phyloP scores from a whole-genome alignment of 37 sponge, comb jelly and placozoan genomes.

The Lycopodina hypogea region DNA sequence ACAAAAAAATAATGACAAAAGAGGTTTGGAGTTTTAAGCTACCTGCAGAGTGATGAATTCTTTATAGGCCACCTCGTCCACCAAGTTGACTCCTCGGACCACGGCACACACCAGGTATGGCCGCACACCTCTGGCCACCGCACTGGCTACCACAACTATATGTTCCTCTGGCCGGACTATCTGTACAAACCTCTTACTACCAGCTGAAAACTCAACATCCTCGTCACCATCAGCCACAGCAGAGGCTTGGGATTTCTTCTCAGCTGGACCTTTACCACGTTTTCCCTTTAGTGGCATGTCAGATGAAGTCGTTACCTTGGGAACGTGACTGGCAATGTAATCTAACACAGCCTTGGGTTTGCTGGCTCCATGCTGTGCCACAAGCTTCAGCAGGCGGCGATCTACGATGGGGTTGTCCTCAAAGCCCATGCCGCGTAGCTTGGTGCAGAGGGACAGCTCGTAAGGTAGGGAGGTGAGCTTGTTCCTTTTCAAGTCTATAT shows the following conservation, averaged over 20 bases:
- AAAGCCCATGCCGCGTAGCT: conserved; percentile 54
- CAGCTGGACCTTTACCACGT: conserved; percentile 18
- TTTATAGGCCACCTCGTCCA: conserved; percentile 23
- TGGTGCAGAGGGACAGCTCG: conserved; percentile 64
- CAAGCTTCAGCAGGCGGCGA: conserved; percentile 70
- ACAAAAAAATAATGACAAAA: too few species aligned
- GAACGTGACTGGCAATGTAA: conserved; percentile 51
- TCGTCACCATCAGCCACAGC: conserved; percentile 12
- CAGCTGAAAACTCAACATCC: conserved; percentile 21
- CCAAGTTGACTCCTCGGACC: conserved; percentile 61
- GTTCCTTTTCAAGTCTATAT: conserved; percentile 57
- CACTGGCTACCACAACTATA: conserved; percentile 34
- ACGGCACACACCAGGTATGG: conserved; percentile 79
- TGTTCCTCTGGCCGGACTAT: conserved; percentile 29
- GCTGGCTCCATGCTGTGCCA: conserved; percentile 76
- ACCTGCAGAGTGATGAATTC: conserved; percentile 86
- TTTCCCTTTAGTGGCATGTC: conserved; percentile 14
- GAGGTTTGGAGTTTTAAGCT: neutral
- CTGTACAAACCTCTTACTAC: conserved; percentile 11
- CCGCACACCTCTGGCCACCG: conserved; percentile 58
- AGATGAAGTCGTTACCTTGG: neutral
- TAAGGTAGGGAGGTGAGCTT: conserved; percentile 55
- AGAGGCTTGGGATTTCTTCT: neutral
- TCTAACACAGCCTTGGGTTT: conserved; percentile 87
- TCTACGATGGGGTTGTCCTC: conserved; percentile 80